Base-by-base conservation (phyloP, 2,113 vertebrate genomes). In the Vidua chalybeata region DNA sequence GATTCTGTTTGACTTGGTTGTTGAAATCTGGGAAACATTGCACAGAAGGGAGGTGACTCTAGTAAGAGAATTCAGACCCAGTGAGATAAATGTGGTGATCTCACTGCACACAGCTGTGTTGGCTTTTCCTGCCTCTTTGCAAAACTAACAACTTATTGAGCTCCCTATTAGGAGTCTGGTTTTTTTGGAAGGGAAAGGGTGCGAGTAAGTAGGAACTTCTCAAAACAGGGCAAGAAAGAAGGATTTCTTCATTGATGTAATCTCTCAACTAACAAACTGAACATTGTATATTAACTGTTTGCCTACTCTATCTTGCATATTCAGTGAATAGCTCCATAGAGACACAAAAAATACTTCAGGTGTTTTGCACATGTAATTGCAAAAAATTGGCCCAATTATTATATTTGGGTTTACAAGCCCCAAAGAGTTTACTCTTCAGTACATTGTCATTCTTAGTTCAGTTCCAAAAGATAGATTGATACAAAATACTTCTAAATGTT, bases 41-140 rank as follows among this genome's bases (percentile, higher is more conserved):
- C 84, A 80, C 48, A 88, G 55, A 94, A 94, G 95, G 96, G 95
- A 96, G 96, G 95, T 87, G 88, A 84, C 83, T 73, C 15, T 56
- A 54, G 37, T 23, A 39, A 90, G 81, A 84, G 72, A 95, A 84
- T 95, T 89, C 71, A 94, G 79, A 55, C 80, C 27, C 74, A 72
- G 59, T 97, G 97, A 97, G 94, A 90, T 95, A 90, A 97, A 94
- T 6, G 35, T 83, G 86, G 85, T 96, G 95, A 96, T 92, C 95
- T 97, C 97, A 97, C 69, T 94, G 35, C 48, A 39, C 0, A 0
- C 97, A 97, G 96, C 95, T 97, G 95, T 89, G 80, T 79, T 96
- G 96, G 87, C 87, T 87, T 96, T 94, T 93, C 76, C 93, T 90
- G 37, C 69, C 66, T 48, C 61, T 85, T 46, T 74, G 59, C 87